Conservation (phyloP, 1,140 invertebrate species). For the Papilio polyxenes region DNA sequence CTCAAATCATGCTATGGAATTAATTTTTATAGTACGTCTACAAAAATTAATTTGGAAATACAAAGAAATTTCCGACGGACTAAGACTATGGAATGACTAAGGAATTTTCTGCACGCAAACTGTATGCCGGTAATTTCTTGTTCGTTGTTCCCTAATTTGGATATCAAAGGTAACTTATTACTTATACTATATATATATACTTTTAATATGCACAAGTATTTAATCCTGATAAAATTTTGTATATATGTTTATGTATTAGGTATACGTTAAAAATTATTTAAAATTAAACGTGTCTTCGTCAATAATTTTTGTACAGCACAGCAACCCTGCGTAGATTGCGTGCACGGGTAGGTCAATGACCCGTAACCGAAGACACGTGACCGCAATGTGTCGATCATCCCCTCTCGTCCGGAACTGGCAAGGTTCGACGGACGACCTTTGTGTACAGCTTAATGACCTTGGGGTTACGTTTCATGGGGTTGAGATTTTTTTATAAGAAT, state of each 20-base stretch:
- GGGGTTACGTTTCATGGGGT: slow-evolving; percentile 46
- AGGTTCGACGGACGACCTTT: slow-evolving; percentile 66
- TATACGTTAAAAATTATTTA: background rate
- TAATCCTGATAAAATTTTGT: background rate
- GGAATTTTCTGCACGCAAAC: too few relatives aligned
- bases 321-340: background rate
- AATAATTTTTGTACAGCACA: background rate
- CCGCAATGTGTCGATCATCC: slow-evolving; percentile 58
- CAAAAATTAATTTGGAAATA: background rate
- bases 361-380: slow-evolving; percentile 37
- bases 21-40: too few relatives aligned
- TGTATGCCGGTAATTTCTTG: too few relatives aligned
- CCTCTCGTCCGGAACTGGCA: slow-evolving; percentile 55
- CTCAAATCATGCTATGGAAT: too few relatives aligned
- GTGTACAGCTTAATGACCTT: slow-evolving; percentile 56
- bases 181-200: too few relatives aligned
- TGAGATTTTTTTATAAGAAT: slow-evolving; percentile 34
- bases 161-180: background rate
- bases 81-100: too few relatives aligned
- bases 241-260: background rate
- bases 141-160: too few relatives aligned
- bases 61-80: background rate
- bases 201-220: background rate
- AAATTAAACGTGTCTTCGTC: background rate
- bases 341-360: slow-evolving; percentile 41